Evolutionary conservation across 2,797 vertebrate genomes (phyloP).

Genomic region (Pterois miles): DNA sequence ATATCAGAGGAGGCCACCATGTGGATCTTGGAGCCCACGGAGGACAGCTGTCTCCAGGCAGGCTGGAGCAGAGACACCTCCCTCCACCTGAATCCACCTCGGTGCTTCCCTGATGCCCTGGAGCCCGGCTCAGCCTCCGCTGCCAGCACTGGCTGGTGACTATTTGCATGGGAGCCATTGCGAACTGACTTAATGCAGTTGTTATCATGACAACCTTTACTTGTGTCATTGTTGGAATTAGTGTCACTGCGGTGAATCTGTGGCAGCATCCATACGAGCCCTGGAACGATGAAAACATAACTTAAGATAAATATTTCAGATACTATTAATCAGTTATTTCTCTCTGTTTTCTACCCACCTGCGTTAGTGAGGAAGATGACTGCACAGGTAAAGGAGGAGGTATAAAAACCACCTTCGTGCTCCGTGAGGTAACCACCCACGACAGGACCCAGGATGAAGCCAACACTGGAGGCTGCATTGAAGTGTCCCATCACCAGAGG

Average conservation of each 20-base stretch:
- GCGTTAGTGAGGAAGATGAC: constrained; percentile 92
- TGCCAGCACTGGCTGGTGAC: not conserved
- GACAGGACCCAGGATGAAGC: constrained; percentile 95
- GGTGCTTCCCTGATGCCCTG: constrained; percentile 1
- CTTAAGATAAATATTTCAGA: not conserved
- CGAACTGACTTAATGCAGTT: constrained; percentile 47
- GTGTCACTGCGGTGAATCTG: constrained; percentile 46
- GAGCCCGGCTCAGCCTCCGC: not conserved
- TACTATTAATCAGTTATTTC: not conserved
- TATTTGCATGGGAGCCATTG: constrained; percentile 65
- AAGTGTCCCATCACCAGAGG: constrained; percentile 94
- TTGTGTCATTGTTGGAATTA: constrained; percentile 61
- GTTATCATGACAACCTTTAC: constrained; percentile 42
- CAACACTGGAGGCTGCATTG: constrained; percentile 91
- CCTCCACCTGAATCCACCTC: constrained; percentile 35
- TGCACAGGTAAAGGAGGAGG: constrained; percentile 89
- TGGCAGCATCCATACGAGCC: constrained; percentile 91
- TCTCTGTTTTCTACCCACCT: constrained; percentile 73
- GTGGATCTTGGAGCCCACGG: constrained; percentile 84
- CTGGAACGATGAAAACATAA: constrained; percentile 67
- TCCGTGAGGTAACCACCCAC: constrained; percentile 95
- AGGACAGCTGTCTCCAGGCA: constrained; percentile 82
- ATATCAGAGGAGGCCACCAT: constrained; percentile 87
- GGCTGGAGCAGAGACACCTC: constrained; percentile 61
- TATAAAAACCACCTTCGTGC: constrained; percentile 91